Base-by-base conservation (phyloP, 2,888 invertebrate genomes). In the Myopa tessellatipennis region DNA sequence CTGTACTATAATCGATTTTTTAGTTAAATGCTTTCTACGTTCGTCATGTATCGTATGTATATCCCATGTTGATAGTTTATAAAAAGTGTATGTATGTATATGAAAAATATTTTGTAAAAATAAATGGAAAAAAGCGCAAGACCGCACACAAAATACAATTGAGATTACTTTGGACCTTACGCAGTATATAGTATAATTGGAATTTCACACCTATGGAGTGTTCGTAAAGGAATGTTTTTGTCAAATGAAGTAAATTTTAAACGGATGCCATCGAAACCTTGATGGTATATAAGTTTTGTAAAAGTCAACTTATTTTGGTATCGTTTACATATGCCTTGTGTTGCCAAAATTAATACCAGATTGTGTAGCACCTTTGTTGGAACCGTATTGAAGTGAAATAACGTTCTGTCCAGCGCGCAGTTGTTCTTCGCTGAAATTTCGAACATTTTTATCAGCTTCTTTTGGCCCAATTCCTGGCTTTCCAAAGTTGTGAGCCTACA, bases 271-370 rank as follows among this genome's bases (percentile, higher is more conserved):
- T 70, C 14, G n/a, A 50, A 6, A n/a, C 38, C n/a, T 26, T 34
- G 40, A 26, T 38, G 7, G 4, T 61, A 26, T 61, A 34, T 12
- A 61, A 12, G 52, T 34, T 12, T 14, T 14, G 52, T 40, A 34
- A 52, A 26, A 26, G 58, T 38, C 38, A 12, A 12, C 34, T 71
- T 36, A 3, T 4, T 26, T 61, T 55, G 52, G n/a, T 67, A 16
- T 55, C 67, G 63, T 91, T 94, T 95, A 98, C 97, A 98, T 98
- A 91, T 98, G 98, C 90, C 98, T 93, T 85, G 98, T 98, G 91
- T 97, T 98, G 84, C 98, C 98, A 86, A 98, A 97, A 90, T 96
- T 98, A 89, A 98, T 96, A 78, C 98, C 99, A 82, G 96, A 95
- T 90, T 98, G 98, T 87, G 92, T 98, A 84, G 98, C 98, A 45